phyloP scores from a whole-genome alignment of 2,888 invertebrate genomes.

The Agrilus cyanescens region DNA sequence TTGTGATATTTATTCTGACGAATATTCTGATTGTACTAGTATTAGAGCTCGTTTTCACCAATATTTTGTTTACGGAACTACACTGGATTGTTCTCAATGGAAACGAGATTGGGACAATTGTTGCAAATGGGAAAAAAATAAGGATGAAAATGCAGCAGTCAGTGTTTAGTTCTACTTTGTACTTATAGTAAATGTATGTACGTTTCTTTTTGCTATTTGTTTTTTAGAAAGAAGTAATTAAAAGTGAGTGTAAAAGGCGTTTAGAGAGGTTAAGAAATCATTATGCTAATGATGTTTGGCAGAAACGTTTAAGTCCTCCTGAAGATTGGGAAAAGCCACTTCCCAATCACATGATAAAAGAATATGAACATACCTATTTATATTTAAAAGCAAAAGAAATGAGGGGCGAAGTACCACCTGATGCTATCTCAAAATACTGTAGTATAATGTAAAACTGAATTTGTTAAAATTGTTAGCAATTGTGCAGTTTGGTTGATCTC shows the following conservation, averaged over 20 bases:
- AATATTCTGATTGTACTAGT: conserved; percentile 70
- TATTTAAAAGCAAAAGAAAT: conserved; percentile 52
- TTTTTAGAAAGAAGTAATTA: conserved; percentile 50
- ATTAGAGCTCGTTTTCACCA: conserved; percentile 71
- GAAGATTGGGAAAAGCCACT: conserved; percentile 70
- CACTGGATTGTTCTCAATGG: conserved; percentile 68
- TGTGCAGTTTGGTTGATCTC: too few relatives aligned
- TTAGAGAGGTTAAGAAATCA: conserved; percentile 52
- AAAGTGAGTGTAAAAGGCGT: conserved; percentile 58
- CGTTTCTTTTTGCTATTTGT: conserved; percentile 1
- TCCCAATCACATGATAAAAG: conserved; percentile 61
- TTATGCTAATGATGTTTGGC: conserved; percentile 68
- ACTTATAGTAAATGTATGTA: neutral
- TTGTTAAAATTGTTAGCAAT: too few relatives aligned
- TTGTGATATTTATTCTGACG: conserved; percentile 68
- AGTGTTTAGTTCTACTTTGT: conserved; percentile 23
- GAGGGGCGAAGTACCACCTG: conserved; percentile 27
- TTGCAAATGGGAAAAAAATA: conserved; percentile 48
- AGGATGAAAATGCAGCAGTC: conserved; percentile 58
- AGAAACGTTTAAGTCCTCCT: conserved; percentile 62
- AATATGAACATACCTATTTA: conserved; percentile 55
- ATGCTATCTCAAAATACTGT: too few relatives aligned
- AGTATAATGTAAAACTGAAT: too few relatives aligned
- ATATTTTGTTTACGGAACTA: conserved; percentile 68
- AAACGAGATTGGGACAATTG: conserved; percentile 67